Base-by-base conservation (phyloP, 2,113 vertebrate genomes). In the Sander vitreus region DNA sequence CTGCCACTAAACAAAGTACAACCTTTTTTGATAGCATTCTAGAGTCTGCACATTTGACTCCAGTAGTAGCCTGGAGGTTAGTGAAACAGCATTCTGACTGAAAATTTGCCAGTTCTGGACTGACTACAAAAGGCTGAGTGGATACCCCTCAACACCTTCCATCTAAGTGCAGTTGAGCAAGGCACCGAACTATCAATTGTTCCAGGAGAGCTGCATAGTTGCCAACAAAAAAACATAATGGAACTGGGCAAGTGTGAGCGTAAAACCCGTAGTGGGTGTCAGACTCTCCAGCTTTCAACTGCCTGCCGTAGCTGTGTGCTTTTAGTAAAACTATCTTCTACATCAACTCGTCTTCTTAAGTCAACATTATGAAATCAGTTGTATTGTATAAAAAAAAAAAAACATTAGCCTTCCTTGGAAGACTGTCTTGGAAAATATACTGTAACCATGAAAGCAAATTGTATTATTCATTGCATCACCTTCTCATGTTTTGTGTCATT, bases 381-480 rank as follows among this genome's bases (percentile, higher is more conserved):
- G 30, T 71, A 77, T 54, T 62, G 64, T 66, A 36, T 51, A 71
- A 9, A 59, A 14, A 63, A 9, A 50, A 45, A 68, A 57, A 8
- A 33, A 21, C 33, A 47, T 33, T 27, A 27, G 74, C 33, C 73
- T 11, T 67, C 45, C 55, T 80, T 66, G 53, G 39, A 74, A 66
- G 50, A 21, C 14, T 65, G 43, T 58, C 18, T 83, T 23, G 12
- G 76, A 76, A 77, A 84, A 80, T 83, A 73, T 54, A 78, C 54
- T 68, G 78, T 86, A 77, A 76, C 48, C 64, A 81, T 84, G 63
- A 85, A 90, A 85, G 74, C 53, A 55, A 11, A 79, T 85, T 83
- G 91, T 87, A 86, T 88, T 89, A 91, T 91, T 92, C 91, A 88
- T 84, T 78, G 71, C 82, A 80, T 83, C 84, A 80, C 65, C 58